phyloP scores from a whole-genome alignment of 2,113 vertebrate species.

The Paedocypris sp. region DNA sequence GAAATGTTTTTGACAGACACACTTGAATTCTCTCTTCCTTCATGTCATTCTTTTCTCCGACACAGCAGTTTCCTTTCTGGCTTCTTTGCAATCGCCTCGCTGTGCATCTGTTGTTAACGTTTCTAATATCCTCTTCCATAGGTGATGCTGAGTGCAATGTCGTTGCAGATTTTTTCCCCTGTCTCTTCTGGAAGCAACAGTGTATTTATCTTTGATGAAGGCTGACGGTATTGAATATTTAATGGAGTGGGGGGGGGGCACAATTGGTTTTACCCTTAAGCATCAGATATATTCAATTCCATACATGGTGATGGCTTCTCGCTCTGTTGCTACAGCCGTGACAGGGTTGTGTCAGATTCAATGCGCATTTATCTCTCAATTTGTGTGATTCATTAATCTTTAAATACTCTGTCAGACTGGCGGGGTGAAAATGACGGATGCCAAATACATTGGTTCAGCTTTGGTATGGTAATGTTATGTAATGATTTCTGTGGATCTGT shows the following conservation, averaged over 20 bases:
- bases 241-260: neutral
- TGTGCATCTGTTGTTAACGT: neutral
- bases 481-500: too few species aligned
- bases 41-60: too few species aligned
- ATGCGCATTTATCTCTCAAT: neutral
- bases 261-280: neutral
- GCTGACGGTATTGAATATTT: conserved; percentile 7
- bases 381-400: neutral
- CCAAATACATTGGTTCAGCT: neutral
- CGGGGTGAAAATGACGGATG: neutral
- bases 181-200: neutral
- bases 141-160: neutral
- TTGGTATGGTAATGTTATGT: neutral
- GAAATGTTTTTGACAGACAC: too few species aligned
- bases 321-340: neutral
- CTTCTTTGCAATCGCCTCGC: too few species aligned
- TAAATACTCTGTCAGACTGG: neutral
- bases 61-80: too few species aligned
- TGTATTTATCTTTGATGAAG: conserved; percentile 9
- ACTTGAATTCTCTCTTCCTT: too few species aligned
- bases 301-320: neutral
- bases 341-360: neutral
- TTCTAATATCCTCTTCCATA: neutral
- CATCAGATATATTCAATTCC: neutral
- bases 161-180: neutral